Evolutionary conservation across 2,113 vertebrate species (phyloP).

Genomic region (Okapia johnstoni): DNA sequence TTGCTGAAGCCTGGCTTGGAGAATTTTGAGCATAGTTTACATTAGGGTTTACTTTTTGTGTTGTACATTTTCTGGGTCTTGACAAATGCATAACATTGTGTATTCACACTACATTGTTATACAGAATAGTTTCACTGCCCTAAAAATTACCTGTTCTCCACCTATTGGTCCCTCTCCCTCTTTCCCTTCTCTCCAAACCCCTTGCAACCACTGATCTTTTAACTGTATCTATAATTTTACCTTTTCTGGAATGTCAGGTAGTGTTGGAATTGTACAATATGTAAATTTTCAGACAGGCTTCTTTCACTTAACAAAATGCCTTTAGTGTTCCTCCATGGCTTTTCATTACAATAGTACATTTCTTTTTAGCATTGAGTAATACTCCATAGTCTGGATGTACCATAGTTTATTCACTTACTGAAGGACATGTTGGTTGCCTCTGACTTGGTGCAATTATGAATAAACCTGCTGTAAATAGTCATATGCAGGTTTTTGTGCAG

Average conservation of each 20-base stretch:
- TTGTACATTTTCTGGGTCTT: not conserved
- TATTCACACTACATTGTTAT: not conserved
- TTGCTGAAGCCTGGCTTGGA: no score
- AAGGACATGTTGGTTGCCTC: not conserved
- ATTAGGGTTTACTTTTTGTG: not conserved
- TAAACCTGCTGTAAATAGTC: not conserved
- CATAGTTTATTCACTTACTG: not conserved
- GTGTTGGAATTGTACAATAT: not conserved
- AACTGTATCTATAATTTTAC: not conserved
- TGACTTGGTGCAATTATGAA: not conserved
- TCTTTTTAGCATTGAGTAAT: not conserved
- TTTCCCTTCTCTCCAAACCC: not conserved
- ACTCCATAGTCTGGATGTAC: not conserved
- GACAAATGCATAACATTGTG: not conserved
- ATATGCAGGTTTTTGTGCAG: not conserved
- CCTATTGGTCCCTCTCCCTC: not conserved
- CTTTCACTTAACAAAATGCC: not conserved
- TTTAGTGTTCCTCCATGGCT: not conserved
- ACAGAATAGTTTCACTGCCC: not conserved
- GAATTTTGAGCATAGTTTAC: not conserved
- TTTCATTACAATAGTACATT: not conserved
- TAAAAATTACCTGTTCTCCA: not conserved
- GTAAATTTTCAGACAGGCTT: not conserved
- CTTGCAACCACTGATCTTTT: not conserved
- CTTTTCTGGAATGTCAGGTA: not conserved